Evolutionary conservation across 1,140 invertebrate species (phyloP).

Genomic region (Brachionus asplanchnoidis): DNA sequence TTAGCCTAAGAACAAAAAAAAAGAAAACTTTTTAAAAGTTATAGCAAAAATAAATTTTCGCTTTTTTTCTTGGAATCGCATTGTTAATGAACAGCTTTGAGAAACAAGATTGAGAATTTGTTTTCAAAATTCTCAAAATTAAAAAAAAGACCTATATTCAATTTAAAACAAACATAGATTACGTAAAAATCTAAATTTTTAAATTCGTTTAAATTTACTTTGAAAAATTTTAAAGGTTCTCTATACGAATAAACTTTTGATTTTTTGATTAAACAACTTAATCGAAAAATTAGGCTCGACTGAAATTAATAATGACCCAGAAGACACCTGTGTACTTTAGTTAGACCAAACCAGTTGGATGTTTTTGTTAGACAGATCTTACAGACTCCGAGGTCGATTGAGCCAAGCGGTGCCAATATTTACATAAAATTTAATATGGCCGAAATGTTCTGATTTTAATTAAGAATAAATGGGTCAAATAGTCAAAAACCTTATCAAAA

Average conservation of each 20-base stretch:
- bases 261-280: background rate
- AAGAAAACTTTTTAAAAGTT: background rate
- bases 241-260: background rate
- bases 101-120: slow-evolving; percentile 7
- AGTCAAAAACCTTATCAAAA: background rate
- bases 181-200: background rate
- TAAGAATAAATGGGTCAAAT: background rate
- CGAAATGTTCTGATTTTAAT: background rate
- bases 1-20: background rate
- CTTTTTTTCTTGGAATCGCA: background rate
- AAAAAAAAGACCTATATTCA: background rate
- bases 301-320: background rate
- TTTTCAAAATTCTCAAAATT: background rate
- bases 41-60: background rate
- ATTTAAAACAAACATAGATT: slow-evolving; percentile 1
- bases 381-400: background rate
- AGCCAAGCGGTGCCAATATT: background rate
- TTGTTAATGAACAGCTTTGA: slow-evolving; percentile 16
- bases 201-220: background rate
- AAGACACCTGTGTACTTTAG: background rate
- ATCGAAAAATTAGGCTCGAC: background rate
- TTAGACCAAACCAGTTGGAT: background rate
- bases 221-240: background rate
- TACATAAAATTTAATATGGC: background rate
- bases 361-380: background rate